Percentiles rank a stretch among this genome's conserved stretches.
Evolutionary conservation across 2,113 vertebrate genomes (phyloP).

Genomic region (Podarcis raffonei): DNA sequence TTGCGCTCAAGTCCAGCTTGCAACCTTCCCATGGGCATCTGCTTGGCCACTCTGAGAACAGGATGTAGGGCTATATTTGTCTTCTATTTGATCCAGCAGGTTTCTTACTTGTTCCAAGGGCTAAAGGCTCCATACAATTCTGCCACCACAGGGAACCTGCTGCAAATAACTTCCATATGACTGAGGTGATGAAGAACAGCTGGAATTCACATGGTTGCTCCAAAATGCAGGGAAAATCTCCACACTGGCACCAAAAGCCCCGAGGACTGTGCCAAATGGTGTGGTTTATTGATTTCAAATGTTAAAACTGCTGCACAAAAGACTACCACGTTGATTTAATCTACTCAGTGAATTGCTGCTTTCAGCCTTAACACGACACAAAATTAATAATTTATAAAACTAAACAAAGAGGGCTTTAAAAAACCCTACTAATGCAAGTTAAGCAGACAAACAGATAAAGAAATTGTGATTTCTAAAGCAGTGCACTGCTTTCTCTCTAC

Average conservation of each 20-base stretch:
- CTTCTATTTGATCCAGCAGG: too few species aligned
- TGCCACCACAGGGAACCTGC: not conserved
- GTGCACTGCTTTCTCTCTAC: not conserved
- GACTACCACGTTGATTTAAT: not conserved
- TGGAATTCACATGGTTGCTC: not conserved
- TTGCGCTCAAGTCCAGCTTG: too few species aligned
- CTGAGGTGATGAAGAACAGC: not conserved
- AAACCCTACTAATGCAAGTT: not conserved
- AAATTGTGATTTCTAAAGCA: not conserved
- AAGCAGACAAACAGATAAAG: not conserved
- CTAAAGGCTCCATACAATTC: not conserved
- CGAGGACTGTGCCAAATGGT: not conserved
- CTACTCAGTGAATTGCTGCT: not conserved
- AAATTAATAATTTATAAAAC: not conserved
- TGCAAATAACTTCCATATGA: not conserved
- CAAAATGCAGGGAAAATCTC: not conserved
- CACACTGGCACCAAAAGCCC: not conserved
- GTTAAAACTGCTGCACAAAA: not conserved
- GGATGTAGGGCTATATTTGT: too few species aligned
- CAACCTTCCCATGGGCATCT: too few species aligned
- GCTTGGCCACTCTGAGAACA: too few species aligned
- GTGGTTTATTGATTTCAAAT: not conserved
- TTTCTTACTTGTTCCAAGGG: not conserved
- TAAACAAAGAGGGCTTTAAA: not conserved
- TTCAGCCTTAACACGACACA: not conserved